Base-by-base conservation (phyloP, 2,888 invertebrate species). In the Cosmorhoe ocellata region DNA sequence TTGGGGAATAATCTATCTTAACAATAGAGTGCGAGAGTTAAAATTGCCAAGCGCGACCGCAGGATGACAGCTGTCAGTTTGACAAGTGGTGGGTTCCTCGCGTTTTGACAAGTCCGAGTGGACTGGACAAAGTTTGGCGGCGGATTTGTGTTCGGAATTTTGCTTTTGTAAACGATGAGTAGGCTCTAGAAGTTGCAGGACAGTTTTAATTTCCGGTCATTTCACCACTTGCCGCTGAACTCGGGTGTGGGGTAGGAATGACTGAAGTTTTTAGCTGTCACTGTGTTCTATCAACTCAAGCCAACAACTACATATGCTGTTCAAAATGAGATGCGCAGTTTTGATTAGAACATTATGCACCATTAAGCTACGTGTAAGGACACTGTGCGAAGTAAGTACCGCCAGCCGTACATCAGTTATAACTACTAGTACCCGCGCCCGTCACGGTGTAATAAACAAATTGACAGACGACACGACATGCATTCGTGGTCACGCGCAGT, bases 11-110 rank as follows among this genome's bases (percentile, higher is more conserved):
- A 49, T 45, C 42, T 47, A 47, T 55, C 46, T 24, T 59, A 52
- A 52, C 32, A 26, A 30, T 24, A 8, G 41, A 9, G 31, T 27
- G 31, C 33, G 51, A 51, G 39, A 49, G 58, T 48, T 32, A 40
- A 36, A 51, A 53, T 31, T 51, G 47, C 47, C 36, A 39, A 32
- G 40, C 18, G 37, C 28, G 45, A 31, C 43, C 38, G 52, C 50
- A 51, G 41, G 48, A 52, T 60, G 58, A 56, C 53, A 54, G 48
- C 49, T 56, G 58, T 61, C 61, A 56, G 42, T 49, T 45, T 56
- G 58, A 61, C 57, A 53, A 48, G 49, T 42, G 52, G 41, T 41
- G 24, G 45, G 37, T 43, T 45, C 45, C 36, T 36, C 50, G 50
- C 46, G 51, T 51, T 55, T 46, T 55, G 57, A 57, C 58, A 58